phyloP scores from a whole-genome alignment of 2,113 vertebrate species.

The Galbula dea region DNA sequence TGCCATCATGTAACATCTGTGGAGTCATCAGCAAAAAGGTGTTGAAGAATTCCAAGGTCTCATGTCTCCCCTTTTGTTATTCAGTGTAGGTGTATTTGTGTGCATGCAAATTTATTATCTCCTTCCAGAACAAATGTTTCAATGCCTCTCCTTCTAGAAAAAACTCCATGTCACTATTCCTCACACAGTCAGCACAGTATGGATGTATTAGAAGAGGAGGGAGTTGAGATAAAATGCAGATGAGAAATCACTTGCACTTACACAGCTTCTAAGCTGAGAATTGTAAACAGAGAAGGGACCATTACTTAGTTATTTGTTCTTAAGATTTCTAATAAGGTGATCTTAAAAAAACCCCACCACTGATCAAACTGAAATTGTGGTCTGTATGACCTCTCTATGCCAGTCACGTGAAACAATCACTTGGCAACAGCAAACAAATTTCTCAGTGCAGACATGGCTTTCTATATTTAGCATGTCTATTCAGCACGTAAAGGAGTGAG shows the following conservation, averaged over 20 bases:
- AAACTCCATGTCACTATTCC: background rate
- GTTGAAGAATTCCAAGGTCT: background rate
- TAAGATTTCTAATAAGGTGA: background rate
- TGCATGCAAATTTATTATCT: background rate
- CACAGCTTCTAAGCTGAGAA: background rate
- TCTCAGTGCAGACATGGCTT: background rate
- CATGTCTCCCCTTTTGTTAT: background rate
- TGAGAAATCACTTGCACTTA: background rate
- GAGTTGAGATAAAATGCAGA: background rate
- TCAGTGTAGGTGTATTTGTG: background rate
- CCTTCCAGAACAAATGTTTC: background rate
- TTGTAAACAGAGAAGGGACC: background rate
- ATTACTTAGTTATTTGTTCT: background rate
- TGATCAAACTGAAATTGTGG: background rate
- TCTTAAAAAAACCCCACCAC: background rate
- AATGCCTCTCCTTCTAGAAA: background rate
- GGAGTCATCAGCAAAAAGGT: background rate
- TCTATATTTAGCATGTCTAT: background rate
- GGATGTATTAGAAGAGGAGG: background rate
- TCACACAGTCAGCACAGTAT: background rate
- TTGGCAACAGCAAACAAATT: background rate
- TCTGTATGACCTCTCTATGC: background rate
- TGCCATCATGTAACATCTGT: background rate
- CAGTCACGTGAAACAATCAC: background rate
- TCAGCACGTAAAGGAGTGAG: conserved; percentile 4